These are phyloP conservation scores for Doryteuthis pealeii DNA, from an alignment of 1,140 invertebrate species.

Conservation along the genomic window DNA sequence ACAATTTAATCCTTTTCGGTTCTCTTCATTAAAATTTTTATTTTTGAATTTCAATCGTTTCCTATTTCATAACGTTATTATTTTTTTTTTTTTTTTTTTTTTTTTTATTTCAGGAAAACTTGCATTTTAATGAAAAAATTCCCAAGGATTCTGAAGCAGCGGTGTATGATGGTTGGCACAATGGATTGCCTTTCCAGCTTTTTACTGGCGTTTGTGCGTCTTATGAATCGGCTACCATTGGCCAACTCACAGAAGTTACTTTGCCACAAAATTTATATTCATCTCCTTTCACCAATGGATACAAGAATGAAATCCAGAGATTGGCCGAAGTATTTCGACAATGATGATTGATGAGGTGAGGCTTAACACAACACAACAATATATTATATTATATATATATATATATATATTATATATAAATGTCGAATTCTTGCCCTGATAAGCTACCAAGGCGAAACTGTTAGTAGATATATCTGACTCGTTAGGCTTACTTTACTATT, in stretches of 20 bases:
- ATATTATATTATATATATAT: too few relatives aligned
- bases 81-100: background rate
- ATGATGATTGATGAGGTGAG: slow-evolving; percentile 83
- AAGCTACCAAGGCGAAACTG: too few relatives aligned
- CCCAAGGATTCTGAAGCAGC: slow-evolving; percentile 93
- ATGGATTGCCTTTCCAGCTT: slow-evolving; percentile 92
- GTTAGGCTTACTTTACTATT: too few relatives aligned
- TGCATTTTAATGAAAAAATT: slow-evolving; percentile 71
- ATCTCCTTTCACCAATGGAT: slow-evolving; percentile 87
- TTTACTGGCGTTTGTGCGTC: slow-evolving; percentile 84
- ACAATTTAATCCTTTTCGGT: too few relatives aligned
- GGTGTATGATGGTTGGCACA: slow-evolving; percentile 95
- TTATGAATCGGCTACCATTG: slow-evolving; percentile 85
- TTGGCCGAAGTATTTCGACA: slow-evolving; percentile 90
- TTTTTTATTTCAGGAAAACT: slow-evolving; percentile 40
- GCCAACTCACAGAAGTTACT: slow-evolving; percentile 87
- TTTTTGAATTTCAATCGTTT: too few relatives aligned
- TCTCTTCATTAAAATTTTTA: too few relatives aligned
- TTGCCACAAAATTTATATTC: slow-evolving; percentile 93
- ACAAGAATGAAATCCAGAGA: slow-evolving; percentile 84
- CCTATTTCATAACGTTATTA: background rate
- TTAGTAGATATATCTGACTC: too few relatives aligned
- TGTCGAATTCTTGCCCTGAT: too few relatives aligned
- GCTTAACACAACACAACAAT: too few relatives aligned
- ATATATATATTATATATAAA: too few relatives aligned